These are phyloP conservation scores for Siniperca knerii DNA, from an alignment of 2,113 vertebrate genomes.

Conservation along the genomic window DNA sequence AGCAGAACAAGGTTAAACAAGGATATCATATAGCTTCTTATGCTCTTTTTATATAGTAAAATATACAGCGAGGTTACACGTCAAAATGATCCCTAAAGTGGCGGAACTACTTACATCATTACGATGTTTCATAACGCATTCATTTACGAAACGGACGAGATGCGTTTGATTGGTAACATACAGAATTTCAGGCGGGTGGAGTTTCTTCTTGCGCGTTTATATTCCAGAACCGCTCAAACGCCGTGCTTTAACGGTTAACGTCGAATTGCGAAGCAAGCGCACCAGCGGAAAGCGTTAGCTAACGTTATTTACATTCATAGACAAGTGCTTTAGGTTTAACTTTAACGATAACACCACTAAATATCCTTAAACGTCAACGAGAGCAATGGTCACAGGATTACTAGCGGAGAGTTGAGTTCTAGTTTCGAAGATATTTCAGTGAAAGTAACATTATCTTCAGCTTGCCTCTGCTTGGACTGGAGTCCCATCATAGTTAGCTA, in stretches of 20 bases:
- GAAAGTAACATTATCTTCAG: not conserved
- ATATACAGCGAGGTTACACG: not conserved
- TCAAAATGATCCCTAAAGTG: accelerated
- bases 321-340: accelerated
- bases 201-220: not conserved
- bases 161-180: not conserved
- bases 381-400: no score
- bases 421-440: not conserved
- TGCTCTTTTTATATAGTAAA: not conserved
- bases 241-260: not conserved
- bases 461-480: no score
- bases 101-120: conserved; percentile 12
- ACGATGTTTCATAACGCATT: conserved; percentile 48
- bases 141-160: conserved; percentile 10
- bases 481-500: not conserved
- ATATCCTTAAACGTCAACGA: not conserved
- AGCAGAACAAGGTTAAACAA: not conserved
- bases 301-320: not conserved
- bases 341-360: not conserved
- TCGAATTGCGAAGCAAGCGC: not conserved
- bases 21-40: not conserved
- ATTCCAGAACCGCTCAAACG: accelerated
- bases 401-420: not conserved
- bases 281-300: not conserved
- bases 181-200: conserved; percentile 13